phyloP scores from a whole-genome alignment of 2,797 vertebrate species.

The Adrianichthys oophorus region DNA sequence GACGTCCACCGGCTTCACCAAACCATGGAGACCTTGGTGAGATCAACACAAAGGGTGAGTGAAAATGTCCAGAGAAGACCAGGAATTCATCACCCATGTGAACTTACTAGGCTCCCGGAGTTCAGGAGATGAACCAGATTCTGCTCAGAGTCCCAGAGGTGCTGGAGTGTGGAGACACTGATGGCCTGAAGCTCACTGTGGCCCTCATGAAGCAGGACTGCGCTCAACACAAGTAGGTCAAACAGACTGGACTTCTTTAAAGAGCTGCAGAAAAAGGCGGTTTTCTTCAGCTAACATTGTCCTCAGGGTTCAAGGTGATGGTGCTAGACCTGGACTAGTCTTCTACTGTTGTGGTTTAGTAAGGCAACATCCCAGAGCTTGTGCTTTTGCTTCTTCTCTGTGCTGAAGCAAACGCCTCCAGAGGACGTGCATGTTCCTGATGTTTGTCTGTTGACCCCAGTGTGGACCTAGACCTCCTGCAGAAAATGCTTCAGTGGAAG shows the following conservation, averaged over 20 bases:
- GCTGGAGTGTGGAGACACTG: slow-evolving; percentile 1
- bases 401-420: too few relatives aligned
- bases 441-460: slow-evolving; percentile 28
- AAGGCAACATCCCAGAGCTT: too few relatives aligned
- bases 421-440: background rate
- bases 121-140: slow-evolving; percentile 15
- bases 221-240: slow-evolving; percentile 39
- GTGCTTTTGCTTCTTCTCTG: too few relatives aligned
- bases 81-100: background rate
- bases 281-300: background rate
- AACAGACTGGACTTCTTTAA: background rate
- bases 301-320: too few relatives aligned
- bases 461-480: slow-evolving; percentile 32
- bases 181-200: slow-evolving; percentile 28
- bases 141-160: slow-evolving; percentile 49
- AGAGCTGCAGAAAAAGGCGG: too few relatives aligned
- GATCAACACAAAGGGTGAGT: background rate
- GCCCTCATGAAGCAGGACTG: background rate
- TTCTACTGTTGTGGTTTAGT: too few relatives aligned
- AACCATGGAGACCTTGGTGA: slow-evolving; percentile 50
- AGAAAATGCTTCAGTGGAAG: slow-evolving; percentile 58
- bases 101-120: slow-evolving; percentile 41
- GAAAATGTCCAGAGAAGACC: background rate
- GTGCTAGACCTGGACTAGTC: too few relatives aligned
- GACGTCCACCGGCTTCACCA: slow-evolving; percentile 46